These are phyloP conservation scores for Lipophrys pholis DNA, from an alignment of 2,113 vertebrate genomes.

Conservation along the genomic window DNA sequence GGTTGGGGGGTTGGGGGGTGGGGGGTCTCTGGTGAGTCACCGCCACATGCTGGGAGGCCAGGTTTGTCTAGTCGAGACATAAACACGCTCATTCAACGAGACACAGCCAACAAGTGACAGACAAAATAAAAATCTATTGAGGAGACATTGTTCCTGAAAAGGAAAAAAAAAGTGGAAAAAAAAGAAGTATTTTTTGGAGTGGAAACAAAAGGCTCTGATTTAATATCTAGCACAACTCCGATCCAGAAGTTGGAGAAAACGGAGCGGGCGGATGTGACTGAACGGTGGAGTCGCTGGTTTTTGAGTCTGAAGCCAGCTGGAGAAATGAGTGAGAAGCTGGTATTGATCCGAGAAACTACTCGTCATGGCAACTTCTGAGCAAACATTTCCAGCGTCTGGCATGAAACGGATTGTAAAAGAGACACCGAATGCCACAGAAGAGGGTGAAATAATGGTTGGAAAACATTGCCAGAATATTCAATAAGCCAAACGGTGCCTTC, in stretches of 20 bases:
- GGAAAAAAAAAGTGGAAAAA: too few relatives aligned
- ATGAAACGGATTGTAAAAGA: constrained; percentile 27
- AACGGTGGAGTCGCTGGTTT: constrained; percentile 17
- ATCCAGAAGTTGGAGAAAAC: constrained; percentile 20
- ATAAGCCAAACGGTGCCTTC: too few relatives aligned
- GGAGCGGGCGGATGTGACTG: constrained; percentile 22
- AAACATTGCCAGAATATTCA: too few relatives aligned
- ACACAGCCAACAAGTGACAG: neutral
- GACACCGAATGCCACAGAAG: constrained; percentile 27
- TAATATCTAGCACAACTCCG: constrained; percentile 22
- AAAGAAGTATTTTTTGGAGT: neutral
- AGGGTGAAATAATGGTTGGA: constrained; percentile 10
- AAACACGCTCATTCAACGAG: constrained; percentile 32
- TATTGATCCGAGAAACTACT: constrained; percentile 14
- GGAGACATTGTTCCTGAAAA: constrained; percentile 8
- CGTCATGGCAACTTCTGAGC: constrained; percentile 8
- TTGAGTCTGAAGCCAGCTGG: neutral
- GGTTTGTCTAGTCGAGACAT: constrained; percentile 55
- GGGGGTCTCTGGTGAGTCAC: constrained; percentile 71
- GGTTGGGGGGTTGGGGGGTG: constrained; percentile 52
- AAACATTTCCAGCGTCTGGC: neutral
- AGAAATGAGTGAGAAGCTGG: constrained; percentile 4
- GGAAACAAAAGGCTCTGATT: constrained; percentile 29
- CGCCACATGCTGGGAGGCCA: constrained; percentile 72
- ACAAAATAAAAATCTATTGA: neutral